A percentile compares a stretch with the other conserved stretches of the same genome.
Evolutionary conservation across 2,113 vertebrate genomes (phyloP).

Genomic region (Ptychochromis oligacanthus): DNA sequence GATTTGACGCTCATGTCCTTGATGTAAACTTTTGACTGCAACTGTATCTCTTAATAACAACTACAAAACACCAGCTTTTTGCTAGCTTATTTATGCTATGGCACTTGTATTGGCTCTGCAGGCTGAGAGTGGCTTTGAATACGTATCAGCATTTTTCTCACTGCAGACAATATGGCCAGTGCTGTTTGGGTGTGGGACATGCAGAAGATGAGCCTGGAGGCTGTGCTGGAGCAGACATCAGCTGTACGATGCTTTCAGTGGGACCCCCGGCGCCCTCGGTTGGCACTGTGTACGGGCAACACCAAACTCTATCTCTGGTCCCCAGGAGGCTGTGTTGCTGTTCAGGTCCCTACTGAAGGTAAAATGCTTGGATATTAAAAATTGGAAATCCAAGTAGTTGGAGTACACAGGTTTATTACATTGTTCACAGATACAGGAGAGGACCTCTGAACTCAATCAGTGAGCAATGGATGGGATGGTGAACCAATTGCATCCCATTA

Average conservation of each 20-base stretch:
- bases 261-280: constrained; percentile 86
- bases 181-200: constrained; percentile 95
- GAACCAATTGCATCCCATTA: too few relatives aligned
- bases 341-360: constrained; percentile 91
- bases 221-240: constrained; percentile 88
- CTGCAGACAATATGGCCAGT: constrained; percentile 87
- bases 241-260: constrained; percentile 88
- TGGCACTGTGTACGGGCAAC: constrained; percentile 90
- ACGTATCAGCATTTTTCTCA: constrained; percentile 3
- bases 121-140: neutral
- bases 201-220: constrained; percentile 84
- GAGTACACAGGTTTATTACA: neutral
- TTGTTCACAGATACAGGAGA: neutral
- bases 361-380: constrained; percentile 3
- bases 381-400: neutral
- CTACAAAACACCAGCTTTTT: neutral
- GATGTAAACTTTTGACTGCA: too few relatives aligned
- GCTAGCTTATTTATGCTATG: neutral
- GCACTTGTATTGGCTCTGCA: neutral
- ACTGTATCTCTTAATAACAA: neutral
- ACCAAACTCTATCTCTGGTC: constrained; percentile 91
- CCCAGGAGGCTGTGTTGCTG: constrained; percentile 85
- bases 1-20: too few relatives aligned
- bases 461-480: too few relatives aligned
- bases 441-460: neutral